These are phyloP conservation scores for Anthopleura sola DNA, from an alignment of 64 coral and sea anemone genomes.

Conservation along the genomic window DNA sequence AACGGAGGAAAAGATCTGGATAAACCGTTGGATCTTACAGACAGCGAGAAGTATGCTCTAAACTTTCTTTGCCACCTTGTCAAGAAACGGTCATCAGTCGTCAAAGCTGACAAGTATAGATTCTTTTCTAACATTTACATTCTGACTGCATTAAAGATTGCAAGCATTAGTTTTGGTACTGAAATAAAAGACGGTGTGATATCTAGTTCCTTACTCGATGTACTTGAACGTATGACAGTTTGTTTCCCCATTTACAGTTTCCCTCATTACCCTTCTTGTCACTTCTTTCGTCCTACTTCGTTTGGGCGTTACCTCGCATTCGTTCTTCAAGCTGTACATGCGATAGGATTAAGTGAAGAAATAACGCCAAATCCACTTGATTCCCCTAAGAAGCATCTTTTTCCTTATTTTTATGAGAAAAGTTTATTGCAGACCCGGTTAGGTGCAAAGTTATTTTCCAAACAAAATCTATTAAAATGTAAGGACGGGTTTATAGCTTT, in stretches of 20 bases:
- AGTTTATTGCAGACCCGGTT: not conserved
- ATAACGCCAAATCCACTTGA: not conserved
- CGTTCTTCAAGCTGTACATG: not conserved
- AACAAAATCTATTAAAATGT: not conserved
- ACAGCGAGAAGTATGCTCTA: not conserved
- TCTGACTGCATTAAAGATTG: not conserved
- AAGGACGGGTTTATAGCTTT: not conserved
- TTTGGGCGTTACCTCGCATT: not conserved
- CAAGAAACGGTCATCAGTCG: not conserved
- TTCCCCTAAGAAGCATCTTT: not conserved
- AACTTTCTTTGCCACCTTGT: not conserved
- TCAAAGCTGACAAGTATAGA: not conserved
- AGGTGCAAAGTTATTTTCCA: not conserved
- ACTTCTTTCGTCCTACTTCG: not conserved
- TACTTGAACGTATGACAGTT: not conserved
- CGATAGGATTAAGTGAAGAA: not conserved
- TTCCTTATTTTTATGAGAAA: not conserved
- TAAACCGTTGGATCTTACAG: not conserved
- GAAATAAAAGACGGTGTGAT: not conserved
- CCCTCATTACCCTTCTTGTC: not conserved
- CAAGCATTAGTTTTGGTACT: not conserved
- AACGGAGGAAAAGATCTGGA: not conserved
- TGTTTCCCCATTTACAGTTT: not conserved
- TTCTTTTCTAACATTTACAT: not conserved
- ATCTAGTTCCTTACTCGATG: not conserved